Conservation (phyloP, 2,113 vertebrate species). For the Toxotes jaculatrix region DNA sequence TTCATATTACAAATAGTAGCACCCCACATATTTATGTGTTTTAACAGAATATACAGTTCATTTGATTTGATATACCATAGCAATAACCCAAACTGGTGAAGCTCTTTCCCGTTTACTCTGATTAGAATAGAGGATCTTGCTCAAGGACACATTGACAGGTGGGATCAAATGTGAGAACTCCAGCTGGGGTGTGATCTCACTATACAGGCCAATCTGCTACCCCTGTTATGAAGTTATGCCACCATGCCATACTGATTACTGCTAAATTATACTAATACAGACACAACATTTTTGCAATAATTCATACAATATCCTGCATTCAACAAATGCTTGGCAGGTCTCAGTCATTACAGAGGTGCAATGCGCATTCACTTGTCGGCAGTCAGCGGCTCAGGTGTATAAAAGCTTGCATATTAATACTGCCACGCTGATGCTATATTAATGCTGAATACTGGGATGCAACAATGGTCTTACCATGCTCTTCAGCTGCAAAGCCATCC, state of each 20-base stretch:
- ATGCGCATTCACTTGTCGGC: conserved; percentile 11
- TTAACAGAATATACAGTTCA: background rate
- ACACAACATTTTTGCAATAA: background rate
- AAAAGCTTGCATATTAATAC: conserved; percentile 46
- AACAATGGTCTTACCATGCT: conserved; percentile 73
- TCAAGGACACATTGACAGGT: conserved; percentile 26
- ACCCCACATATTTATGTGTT: background rate
- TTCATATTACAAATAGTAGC: background rate
- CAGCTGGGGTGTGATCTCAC: conserved; percentile 52
- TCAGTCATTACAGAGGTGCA: conserved; percentile 15
- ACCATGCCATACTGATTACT: conserved; percentile 22
- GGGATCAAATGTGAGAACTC: conserved; percentile 25
- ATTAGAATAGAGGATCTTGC: background rate
- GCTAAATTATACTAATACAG: background rate
- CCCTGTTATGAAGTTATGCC: conserved; percentile 12
- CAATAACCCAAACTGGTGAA: background rate
- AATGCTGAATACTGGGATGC: conserved; percentile 51
- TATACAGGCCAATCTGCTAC: conserved; percentile 49
- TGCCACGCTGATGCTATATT: conserved; percentile 7
- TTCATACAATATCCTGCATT: background rate
- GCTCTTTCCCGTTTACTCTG: background rate
- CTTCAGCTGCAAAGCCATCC: conserved; percentile 65
- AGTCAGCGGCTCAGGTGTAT: conserved; percentile 5
- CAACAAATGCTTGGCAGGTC: background rate
- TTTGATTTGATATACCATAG: background rate